Evolutionary conservation across 2,888 invertebrate genomes (phyloP).

Genomic region (Acleris sparsana): DNA sequence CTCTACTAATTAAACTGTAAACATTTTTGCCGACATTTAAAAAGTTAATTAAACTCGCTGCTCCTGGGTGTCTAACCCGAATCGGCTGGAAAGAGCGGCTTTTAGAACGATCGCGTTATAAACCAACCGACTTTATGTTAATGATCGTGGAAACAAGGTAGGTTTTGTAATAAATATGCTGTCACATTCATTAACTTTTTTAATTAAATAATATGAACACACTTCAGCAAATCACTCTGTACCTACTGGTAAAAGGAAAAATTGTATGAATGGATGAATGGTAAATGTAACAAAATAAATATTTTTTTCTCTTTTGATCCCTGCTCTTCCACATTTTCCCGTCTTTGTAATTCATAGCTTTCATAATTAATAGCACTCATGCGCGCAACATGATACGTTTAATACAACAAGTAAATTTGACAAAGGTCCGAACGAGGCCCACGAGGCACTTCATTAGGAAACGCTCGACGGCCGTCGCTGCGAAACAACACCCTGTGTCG

Average conservation of each 20-base stretch:
- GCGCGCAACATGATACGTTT: conserved; percentile 6
- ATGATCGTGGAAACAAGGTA: not conserved
- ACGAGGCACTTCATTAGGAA: conserved; percentile 12
- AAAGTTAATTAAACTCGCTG: conserved; percentile 44
- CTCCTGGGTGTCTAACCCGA: not conserved
- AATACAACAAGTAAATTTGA: conserved; percentile 18
- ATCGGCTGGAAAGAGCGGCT: not conserved
- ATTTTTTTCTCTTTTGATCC: too few relatives aligned
- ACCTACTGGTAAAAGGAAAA: too few relatives aligned
- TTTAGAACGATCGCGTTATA: conserved; percentile 1
- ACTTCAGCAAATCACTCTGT: too few relatives aligned
- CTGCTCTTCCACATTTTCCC: too few relatives aligned
- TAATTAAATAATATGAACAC: too few relatives aligned
- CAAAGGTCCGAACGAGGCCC: conserved; percentile 15
- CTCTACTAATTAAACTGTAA: conserved; percentile 50
- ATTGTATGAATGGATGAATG: too few relatives aligned
- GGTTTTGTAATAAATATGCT: not conserved
- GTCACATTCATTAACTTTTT: not conserved
- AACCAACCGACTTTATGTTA: not conserved
- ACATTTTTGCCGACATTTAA: conserved; percentile 41
- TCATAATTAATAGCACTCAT: conserved; percentile 2
- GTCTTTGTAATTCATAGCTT: not conserved
- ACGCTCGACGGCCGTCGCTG: conserved; percentile 6
- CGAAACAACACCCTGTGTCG: not conserved
- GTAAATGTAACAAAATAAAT: too few relatives aligned